Evolutionary conservation across 2,113 vertebrate genomes (phyloP).

Genomic region (Todiramphus chloris): DNA sequence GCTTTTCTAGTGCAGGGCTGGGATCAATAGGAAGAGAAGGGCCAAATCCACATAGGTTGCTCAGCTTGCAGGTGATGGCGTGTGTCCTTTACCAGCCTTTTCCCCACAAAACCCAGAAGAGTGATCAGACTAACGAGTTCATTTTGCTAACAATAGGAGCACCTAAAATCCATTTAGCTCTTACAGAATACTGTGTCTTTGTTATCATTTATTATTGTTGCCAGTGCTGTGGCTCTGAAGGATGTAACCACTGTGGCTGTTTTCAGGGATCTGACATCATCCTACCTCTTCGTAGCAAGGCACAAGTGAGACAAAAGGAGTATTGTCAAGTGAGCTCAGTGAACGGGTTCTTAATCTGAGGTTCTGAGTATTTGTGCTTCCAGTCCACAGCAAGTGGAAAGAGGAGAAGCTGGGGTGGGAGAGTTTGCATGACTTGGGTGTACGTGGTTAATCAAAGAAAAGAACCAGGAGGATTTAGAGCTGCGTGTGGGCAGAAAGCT

Average conservation of each 20-base stretch:
- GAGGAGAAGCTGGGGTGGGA: neutral
- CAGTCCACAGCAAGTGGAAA: neutral
- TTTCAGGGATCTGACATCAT: neutral
- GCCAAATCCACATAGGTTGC: neutral
- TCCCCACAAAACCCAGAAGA: neutral
- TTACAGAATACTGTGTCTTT: neutral
- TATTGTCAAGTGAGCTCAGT: neutral
- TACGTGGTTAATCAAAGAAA: neutral
- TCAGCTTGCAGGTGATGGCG: neutral
- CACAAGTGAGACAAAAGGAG: neutral
- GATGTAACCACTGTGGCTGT: neutral
- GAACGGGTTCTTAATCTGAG: neutral
- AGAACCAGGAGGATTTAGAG: neutral
- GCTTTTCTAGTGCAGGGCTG: neutral
- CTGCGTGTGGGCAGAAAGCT: neutral
- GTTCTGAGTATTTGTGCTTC: neutral
- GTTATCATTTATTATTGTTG: neutral
- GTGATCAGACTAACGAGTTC: neutral
- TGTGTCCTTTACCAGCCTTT: neutral
- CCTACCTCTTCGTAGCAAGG: neutral
- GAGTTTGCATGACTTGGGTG: neutral
- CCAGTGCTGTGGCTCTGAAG: neutral
- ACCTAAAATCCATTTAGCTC: neutral
- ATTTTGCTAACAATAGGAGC: neutral
- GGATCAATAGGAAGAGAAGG: neutral